These are phyloP conservation scores for Rhinoraja longicauda DNA, from an alignment of 2,797 vertebrate species.

Conservation along the genomic window DNA sequence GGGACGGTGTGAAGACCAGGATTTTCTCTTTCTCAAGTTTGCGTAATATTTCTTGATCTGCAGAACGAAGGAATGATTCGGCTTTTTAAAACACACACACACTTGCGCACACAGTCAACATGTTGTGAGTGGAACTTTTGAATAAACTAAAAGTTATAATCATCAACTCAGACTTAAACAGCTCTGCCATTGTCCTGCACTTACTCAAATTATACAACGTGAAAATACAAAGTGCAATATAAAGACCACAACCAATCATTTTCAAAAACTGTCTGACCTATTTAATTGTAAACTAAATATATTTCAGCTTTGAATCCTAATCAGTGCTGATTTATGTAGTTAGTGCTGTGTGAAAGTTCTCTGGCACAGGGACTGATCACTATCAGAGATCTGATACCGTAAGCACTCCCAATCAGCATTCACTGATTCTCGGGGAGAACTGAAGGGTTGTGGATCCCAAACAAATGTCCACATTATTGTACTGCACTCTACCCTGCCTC, in stretches of 20 bases:
- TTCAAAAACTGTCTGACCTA: not conserved
- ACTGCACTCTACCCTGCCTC: too few species aligned
- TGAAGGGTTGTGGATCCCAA: not conserved
- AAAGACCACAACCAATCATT: not conserved
- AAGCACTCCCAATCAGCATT: not conserved
- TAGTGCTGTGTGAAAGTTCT: too few species aligned
- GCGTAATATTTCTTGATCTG: conserved; percentile 94
- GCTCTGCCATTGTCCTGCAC: not conserved
- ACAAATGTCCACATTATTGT: not conserved
- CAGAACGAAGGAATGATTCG: conserved; percentile 43
- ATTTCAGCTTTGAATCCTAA: not conserved
- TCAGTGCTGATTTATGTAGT: not conserved
- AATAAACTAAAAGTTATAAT: not conserved
- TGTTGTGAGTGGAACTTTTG: not conserved
- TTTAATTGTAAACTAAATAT: not conserved
- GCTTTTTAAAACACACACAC: not conserved
- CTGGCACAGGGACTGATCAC: not conserved
- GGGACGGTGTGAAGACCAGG: conserved; percentile 93
- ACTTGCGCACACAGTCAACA: not conserved
- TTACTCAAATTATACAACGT: not conserved
- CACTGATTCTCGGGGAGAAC: not conserved
- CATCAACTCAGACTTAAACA: not conserved
- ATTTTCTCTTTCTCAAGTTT: conserved; percentile 97
- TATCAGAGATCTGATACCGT: not conserved
- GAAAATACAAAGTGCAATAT: conserved; percentile 5